Conservation (phyloP, 2,888 invertebrate genomes). For the Acrobasis consociella region DNA sequence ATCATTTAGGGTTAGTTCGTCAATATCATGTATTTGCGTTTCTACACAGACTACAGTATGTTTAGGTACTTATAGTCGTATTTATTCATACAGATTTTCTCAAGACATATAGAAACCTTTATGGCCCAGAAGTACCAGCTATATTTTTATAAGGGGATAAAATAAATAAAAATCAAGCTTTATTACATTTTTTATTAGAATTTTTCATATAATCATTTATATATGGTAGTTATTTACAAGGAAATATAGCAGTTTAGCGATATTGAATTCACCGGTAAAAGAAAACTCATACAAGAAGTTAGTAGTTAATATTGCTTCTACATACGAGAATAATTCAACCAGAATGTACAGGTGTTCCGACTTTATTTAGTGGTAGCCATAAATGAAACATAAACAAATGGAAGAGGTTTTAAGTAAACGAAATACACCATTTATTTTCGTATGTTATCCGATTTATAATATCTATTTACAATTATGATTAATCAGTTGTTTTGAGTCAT, state of each 20-base stretch:
- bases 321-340: not conserved
- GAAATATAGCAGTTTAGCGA: not conserved
- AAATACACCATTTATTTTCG: conserved; percentile 74
- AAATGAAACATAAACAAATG: conserved; percentile 2
- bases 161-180: not conserved
- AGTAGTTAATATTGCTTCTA: no score
- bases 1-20: no score
- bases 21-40: no score
- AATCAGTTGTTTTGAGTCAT: conserved; percentile 68
- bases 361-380: not conserved
- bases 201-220: not conserved
- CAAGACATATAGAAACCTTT: no score
- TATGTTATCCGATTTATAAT: conserved; percentile 58
- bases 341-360: not conserved
- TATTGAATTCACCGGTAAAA: not conserved
- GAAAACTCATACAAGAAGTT: not conserved
- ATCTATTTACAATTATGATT: conserved; percentile 76
- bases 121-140: no score
- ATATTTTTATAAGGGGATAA: not conserved
- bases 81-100: no score
- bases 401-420: conserved; percentile 46
- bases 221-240: not conserved
- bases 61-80: no score
- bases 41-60: no score
- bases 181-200: not conserved